Conservation (phyloP, 2,888 invertebrate genomes). For the Coenonympha arcania region DNA sequence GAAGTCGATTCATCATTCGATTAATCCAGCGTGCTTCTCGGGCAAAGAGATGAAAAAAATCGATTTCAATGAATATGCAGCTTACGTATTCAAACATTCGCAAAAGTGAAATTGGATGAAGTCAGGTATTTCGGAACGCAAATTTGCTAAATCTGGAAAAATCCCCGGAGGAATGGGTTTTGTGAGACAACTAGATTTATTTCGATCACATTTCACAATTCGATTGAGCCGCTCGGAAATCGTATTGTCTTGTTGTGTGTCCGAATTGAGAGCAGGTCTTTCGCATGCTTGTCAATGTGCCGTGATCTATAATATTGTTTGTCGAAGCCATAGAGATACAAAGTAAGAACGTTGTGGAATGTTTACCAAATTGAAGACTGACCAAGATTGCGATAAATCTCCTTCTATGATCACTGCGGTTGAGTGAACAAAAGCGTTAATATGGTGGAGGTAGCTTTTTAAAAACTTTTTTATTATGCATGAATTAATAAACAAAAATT, state of each 20-base stretch:
- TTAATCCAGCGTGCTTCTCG: slow-evolving; percentile 10
- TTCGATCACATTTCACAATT: slow-evolving; percentile 27
- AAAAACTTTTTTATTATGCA: no score
- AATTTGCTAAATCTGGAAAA: slow-evolving; percentile 24
- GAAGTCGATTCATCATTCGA: slow-evolving; percentile 14
- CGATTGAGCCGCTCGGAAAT: slow-evolving; percentile 20
- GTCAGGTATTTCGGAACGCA: slow-evolving; percentile 24
- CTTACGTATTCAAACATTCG: slow-evolving; percentile 18
- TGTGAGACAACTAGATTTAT: slow-evolving; percentile 27
- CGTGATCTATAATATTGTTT: background rate
- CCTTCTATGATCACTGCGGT: no score
- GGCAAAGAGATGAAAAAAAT: slow-evolving; percentile 1
- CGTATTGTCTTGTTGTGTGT: slow-evolving; percentile 22
- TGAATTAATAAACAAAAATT: no score
- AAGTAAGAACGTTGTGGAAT: no score
- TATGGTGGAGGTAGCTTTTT: no score
- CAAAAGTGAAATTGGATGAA: slow-evolving; percentile 21
- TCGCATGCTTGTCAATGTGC: background rate
- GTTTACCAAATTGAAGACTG: no score
- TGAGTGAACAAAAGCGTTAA: no score
- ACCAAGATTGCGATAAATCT: no score
- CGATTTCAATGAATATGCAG: slow-evolving; percentile 17
- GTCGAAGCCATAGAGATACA: no score
- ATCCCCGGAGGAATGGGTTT: slow-evolving; percentile 22
- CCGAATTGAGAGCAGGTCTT: background rate